Conservation (phyloP, 35 echinoderm and acorn worm genomes). For the Amphiura filiformis region DNA sequence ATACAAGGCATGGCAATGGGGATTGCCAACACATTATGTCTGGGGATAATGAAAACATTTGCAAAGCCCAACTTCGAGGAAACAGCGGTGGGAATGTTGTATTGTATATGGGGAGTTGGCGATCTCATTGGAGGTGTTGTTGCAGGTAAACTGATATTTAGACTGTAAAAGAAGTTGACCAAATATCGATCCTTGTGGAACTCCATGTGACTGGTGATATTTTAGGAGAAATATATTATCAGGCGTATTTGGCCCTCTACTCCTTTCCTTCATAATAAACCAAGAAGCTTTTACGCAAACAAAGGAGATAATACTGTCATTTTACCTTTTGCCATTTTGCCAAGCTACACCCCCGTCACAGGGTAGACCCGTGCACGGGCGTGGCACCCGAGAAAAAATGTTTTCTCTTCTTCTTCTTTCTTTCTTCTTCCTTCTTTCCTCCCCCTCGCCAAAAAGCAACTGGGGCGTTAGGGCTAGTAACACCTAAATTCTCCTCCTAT, state of each 20-base stretch:
- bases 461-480: too few species aligned
- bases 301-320: too few species aligned
- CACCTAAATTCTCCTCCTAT: too few species aligned
- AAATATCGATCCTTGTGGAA: neutral
- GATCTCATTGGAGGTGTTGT: neutral
- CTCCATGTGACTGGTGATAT: neutral
- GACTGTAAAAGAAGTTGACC: neutral
- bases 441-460: too few species aligned
- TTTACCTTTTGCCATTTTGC: too few species aligned
- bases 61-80: neutral
- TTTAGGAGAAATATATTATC: neutral
- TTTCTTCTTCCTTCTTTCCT: too few species aligned
- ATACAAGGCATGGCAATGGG: neutral
- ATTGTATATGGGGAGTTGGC: conserved; percentile 8
- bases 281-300: too few species aligned
- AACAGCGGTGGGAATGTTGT: neutral
- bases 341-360: too few species aligned
- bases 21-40: neutral
- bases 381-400: too few species aligned
- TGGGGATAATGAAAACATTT: neutral
- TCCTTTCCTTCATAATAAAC: neutral
- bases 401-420: too few species aligned
- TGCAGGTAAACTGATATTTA: neutral
- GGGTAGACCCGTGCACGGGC: too few species aligned
- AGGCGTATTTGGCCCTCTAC: neutral